These are phyloP conservation scores for Phataginus tricuspis DNA, from an alignment of 2,797 vertebrate species.

Conservation along the genomic window DNA sequence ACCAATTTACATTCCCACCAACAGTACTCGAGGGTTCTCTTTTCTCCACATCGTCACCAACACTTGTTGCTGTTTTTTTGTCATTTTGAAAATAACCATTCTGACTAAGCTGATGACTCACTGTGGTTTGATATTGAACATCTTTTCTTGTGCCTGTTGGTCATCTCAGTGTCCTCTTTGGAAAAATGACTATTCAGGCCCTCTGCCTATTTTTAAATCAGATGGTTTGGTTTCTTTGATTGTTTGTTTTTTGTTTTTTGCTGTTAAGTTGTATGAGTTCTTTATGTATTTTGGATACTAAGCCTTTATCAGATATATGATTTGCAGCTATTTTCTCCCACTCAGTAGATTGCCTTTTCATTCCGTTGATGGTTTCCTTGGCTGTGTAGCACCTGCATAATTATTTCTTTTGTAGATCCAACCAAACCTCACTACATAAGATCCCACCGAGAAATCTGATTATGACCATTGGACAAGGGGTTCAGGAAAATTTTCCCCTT, in stretches of 20 bases:
- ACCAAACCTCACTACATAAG: neutral
- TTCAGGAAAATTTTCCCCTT: neutral
- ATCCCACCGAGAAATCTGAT: neutral
- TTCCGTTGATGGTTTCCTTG: neutral
- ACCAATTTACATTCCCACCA: neutral
- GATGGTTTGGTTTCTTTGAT: neutral
- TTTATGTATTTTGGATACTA: neutral
- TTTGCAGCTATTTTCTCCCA: neutral
- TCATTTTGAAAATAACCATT: neutral
- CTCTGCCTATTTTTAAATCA: neutral
- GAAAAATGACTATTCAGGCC: neutral
- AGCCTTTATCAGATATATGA: too few relatives aligned
- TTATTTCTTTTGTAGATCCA: neutral
- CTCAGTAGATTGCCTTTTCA: neutral
- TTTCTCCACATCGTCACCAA: neutral
- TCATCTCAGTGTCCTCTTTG: neutral
- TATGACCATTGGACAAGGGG: accelerated
- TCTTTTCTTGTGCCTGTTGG: neutral
- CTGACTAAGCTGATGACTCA: too few relatives aligned
- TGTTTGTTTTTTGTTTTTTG: neutral
- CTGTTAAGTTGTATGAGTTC: neutral
- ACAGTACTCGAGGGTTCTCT: neutral
- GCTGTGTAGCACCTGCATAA: neutral
- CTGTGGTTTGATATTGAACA: neutral
- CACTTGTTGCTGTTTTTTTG: neutral